Evolutionary conservation across 2,888 invertebrate genomes (phyloP).

Genomic region (Fragum sueziense): DNA sequence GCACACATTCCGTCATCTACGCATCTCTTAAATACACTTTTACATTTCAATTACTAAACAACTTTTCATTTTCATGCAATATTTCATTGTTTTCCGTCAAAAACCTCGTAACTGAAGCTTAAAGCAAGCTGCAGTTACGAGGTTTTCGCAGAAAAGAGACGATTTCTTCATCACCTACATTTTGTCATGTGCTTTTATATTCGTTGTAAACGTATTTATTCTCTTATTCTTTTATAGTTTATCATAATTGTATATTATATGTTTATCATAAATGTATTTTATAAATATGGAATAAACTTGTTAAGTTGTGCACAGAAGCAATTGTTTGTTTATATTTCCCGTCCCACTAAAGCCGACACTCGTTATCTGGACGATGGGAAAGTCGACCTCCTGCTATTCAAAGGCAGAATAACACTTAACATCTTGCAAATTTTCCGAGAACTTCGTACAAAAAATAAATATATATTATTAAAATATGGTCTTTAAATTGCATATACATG

Average conservation of each 20-base stretch:
- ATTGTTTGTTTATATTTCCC: background rate
- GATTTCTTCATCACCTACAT: no score
- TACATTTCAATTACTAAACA: background rate
- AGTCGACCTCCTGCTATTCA: background rate
- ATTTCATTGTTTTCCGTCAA: no score
- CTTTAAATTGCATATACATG: no score
- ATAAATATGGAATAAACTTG: constrained; percentile 13
- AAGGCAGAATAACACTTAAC: no score
- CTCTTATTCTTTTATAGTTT: background rate
- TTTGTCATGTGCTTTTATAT: constrained; percentile 8
- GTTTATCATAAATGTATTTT: no score
- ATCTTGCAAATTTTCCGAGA: no score
- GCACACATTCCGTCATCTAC: background rate
- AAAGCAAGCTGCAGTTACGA: no score
- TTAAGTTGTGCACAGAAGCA: background rate
- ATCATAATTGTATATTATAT: constrained; percentile 4
- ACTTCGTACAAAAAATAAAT: no score
- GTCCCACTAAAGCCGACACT: background rate
- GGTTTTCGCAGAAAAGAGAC: no score
- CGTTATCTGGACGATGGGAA: background rate
- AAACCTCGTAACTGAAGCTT: no score
- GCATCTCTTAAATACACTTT: constrained; percentile 1
- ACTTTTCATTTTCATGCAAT: background rate
- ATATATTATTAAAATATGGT: no score
- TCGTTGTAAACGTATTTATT: constrained; percentile 20